phyloP scores from a whole-genome alignment of 2,113 vertebrate genomes.

The Nannobrachium achirus region DNA sequence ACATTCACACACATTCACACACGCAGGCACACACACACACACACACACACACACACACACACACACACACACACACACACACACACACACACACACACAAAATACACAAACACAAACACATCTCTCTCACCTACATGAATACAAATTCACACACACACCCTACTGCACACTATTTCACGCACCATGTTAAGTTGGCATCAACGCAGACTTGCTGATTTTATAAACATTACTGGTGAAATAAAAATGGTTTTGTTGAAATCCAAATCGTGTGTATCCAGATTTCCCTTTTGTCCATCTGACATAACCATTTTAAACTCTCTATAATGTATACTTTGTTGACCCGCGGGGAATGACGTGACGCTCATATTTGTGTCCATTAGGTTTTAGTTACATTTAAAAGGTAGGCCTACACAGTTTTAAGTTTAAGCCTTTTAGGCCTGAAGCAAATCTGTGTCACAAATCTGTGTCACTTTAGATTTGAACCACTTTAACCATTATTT shows the following conservation, averaged over 20 bases:
- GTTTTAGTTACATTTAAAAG: no score
- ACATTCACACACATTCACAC: constrained; percentile 37
- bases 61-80: constrained; percentile 14
- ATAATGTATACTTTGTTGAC: no score
- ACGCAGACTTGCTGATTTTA: constrained; percentile 82
- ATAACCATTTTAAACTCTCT: neutral
- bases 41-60: constrained; percentile 10
- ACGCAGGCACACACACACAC: constrained; percentile 25
- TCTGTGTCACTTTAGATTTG: no score
- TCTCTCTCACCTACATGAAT: neutral
- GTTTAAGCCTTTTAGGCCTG: no score
- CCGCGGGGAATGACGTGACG: no score
- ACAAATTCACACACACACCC: constrained; percentile 17
- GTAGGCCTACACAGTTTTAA: no score
- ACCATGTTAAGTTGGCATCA: constrained; percentile 73
- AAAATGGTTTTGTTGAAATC: constrained; percentile 83
- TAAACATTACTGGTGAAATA: constrained; percentile 80
- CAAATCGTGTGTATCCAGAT: constrained; percentile 39
- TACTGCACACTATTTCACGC: constrained; percentile 27
- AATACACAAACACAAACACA: constrained; percentile 21
- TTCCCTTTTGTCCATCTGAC: constrained; percentile 4
- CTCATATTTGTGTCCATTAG: no score
- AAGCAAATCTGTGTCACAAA: no score
- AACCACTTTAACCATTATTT: no score
- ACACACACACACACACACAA: constrained; percentile 28